A percentile compares a stretch with the other conserved stretches of the same genome.
Conservation (phyloP, 2,888 invertebrate species). For the Thelaira solivaga region DNA sequence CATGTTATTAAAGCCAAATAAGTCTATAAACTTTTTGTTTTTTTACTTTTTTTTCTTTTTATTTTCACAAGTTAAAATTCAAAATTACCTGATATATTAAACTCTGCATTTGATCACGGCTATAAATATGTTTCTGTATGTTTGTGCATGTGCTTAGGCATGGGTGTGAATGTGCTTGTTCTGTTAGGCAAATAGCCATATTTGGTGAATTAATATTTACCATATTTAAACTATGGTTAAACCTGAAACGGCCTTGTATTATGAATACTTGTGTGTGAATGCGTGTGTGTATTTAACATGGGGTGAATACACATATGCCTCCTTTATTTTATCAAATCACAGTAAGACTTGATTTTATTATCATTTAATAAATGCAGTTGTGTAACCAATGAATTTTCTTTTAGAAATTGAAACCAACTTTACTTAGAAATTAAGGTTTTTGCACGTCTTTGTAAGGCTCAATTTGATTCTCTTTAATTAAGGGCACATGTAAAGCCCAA, state of each 20-base stretch:
- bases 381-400: too few species aligned
- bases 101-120: neutral
- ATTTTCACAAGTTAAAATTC: neutral
- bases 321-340: too few species aligned
- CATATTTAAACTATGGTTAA: slow-evolving; percentile 1
- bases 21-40: neutral
- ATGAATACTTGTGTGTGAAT: too few species aligned
- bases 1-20: slow-evolving; percentile 4
- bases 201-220: neutral
- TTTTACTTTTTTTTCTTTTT: neutral
- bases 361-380: too few species aligned
- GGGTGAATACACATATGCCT: neutral
- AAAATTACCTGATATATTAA: slow-evolving; percentile 38
- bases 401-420: too few species aligned
- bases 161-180: neutral
- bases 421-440: too few species aligned
- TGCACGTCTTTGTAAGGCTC: too few species aligned
- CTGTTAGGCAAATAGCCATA: neutral
- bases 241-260: slow-evolving; percentile 45
- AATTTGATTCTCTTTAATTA: too few species aligned
- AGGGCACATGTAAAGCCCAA: too few species aligned
- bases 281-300: neutral
- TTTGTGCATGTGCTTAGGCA: neutral
- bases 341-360: too few species aligned
- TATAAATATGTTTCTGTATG: neutral